Conservation (phyloP, 2,797 vertebrate genomes). For the Bucorvus abyssinicus region DNA sequence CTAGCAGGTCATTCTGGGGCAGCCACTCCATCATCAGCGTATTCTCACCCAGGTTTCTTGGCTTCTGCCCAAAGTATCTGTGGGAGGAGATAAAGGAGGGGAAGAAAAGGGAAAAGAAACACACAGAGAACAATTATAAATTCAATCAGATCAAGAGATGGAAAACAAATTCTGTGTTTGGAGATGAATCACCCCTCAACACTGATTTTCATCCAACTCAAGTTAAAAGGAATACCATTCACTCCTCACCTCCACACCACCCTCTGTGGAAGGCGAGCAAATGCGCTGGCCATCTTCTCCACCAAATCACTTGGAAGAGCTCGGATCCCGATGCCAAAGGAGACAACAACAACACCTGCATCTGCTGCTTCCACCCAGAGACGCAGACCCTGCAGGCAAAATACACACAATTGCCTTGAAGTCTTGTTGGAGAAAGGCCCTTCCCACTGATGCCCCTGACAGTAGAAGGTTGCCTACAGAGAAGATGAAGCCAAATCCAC, state of each 20-base stretch:
- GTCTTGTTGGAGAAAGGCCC: background rate
- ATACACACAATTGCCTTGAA: background rate
- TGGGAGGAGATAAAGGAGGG: background rate
- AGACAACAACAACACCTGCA: slow-evolving; percentile 75
- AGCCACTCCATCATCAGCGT: slow-evolving; percentile 67
- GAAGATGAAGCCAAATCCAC: background rate
- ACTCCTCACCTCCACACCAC: slow-evolving; percentile 70
- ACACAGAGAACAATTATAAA: background rate
- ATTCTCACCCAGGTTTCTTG: slow-evolving; percentile 67
- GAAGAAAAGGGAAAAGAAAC: background rate
- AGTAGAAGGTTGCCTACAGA: background rate
- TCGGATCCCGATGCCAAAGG: slow-evolving; percentile 68
- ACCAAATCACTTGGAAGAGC: slow-evolving; percentile 41
- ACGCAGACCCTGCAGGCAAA: slow-evolving; percentile 48
- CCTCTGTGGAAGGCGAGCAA: slow-evolving; percentile 65
- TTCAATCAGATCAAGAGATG: background rate
- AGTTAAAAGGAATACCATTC: background rate
- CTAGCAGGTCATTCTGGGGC: slow-evolving; percentile 73
- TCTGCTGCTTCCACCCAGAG: slow-evolving; percentile 68
- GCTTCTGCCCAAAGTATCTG: slow-evolving; percentile 66
- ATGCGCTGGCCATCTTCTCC: slow-evolving; percentile 61
- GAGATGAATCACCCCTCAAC: background rate
- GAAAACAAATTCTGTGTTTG: background rate
- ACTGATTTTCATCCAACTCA: background rate
- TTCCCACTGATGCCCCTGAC: background rate